These are phyloP conservation scores for Acanthopleura granulata DNA, from an alignment of 2,888 invertebrate genomes.

Conservation along the genomic window DNA sequence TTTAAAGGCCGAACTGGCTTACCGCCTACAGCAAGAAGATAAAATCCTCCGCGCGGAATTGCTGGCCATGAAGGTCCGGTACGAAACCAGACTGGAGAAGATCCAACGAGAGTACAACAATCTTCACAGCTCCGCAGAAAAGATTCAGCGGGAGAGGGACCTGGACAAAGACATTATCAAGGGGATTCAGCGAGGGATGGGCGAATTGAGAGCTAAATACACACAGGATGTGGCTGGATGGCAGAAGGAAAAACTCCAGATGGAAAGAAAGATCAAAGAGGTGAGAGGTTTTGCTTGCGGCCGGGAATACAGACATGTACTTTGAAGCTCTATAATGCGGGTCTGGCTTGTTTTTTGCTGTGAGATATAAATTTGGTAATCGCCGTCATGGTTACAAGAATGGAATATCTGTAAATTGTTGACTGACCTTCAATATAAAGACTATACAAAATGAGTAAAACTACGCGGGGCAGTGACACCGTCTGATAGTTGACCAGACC, in stretches of 20 bases:
- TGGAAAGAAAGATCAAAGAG: slow-evolving; percentile 53
- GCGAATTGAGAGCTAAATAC: slow-evolving; percentile 47
- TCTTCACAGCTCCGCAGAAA: slow-evolving; percentile 37
- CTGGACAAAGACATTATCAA: slow-evolving; percentile 53
- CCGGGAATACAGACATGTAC: no score
- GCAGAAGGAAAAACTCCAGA: slow-evolving; percentile 53
- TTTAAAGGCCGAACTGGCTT: slow-evolving; percentile 59
- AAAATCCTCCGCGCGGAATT: slow-evolving; percentile 53
- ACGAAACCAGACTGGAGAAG: slow-evolving; percentile 56
- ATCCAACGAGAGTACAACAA: slow-evolving; percentile 31
- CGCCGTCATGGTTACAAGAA: no score
- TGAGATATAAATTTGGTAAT: no score
- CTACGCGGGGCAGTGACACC: no score
- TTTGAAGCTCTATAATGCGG: no score
- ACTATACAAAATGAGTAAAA: no score
- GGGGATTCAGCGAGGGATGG: slow-evolving; percentile 54
- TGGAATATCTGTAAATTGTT: no score
- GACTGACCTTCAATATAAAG: no score
- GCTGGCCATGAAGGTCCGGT: slow-evolving; percentile 57
- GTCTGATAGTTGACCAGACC: no score
- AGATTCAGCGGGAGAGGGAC: slow-evolving; percentile 49
- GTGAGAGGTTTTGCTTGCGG: slow-evolving; percentile 28
- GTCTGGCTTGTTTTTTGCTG: no score
- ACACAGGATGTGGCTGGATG: slow-evolving; percentile 48
- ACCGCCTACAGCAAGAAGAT: slow-evolving; percentile 56